Evolutionary conservation across 2,797 vertebrate species (phyloP), one percentile per base, ranked within the genome.

Genomic region (Threskiornis aethiopicus): DNA sequence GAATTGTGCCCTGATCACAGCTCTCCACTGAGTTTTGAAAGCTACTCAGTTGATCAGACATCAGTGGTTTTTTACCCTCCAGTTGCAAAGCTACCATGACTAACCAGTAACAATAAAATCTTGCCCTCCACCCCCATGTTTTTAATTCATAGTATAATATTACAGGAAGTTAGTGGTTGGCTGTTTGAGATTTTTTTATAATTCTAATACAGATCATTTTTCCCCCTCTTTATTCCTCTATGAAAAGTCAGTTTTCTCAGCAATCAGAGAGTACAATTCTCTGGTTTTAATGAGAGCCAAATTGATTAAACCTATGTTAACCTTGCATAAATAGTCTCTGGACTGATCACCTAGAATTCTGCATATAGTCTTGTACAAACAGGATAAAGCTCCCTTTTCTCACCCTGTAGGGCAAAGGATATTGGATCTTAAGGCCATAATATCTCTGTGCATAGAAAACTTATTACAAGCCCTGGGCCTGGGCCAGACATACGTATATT

Each of bases 361-460:
- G 69, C 19, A 46, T 61, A 65, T 72, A 71, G 39, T 19, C 70
- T 87, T 93, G 67, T 67, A 54, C 76, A 92, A 95, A 93, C 72
- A 97, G 89, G 61, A 71, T 89, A 96, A 91, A 92, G 87, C 72
- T 93, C 61, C 76, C 69, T 93, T 96, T 96, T 97, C 96, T 92
- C 94, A 95, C 96, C 87, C 94, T 95, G 57, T 95, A 94, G 89
- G 92, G 91, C 91, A 96, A 93, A 94, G 96, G 84, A 93, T 97
- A 94, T 96, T 96, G 69, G 46, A 92, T 93, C 79, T 84, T 92
- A 92, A 93, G 90, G 71, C 65, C 57, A 35, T 80, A 94, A 89
- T 80, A 93, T 87, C 72, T 92, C 64, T 87, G 59, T 81, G 64
- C 89, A 91, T 61, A 85, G 84, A 95, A 95, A 95, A 93, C 59